Evolutionary conservation across 2,113 vertebrate genomes (phyloP), one percentile per base, ranked within the genome.

Genomic region (Lepidothrix coronata): DNA sequence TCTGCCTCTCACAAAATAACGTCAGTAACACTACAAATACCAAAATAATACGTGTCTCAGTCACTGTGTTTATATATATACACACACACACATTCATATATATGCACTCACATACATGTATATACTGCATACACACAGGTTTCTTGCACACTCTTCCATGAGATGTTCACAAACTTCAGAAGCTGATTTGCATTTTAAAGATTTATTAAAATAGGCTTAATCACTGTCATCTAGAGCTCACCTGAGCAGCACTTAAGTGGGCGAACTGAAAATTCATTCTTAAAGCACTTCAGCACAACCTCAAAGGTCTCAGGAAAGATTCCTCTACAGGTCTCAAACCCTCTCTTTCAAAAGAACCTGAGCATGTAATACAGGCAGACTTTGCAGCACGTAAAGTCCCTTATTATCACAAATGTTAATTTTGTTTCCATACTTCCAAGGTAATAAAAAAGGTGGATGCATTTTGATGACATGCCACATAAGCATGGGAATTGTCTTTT

Each of bases 181-280:
- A 89, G 17, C 21, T 39, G 46, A 79, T 79, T 82, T 83, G 7
- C n/a, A 58, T 61, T 85, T 88, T 68, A 55, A 85, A 59, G 46
- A 71, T 66, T 58, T 55, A 66, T 80, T 85, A 77, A 67, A 95
- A 79, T 7, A 61, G 58, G 31, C 25, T 81, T 82, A 89, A 93
- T 91, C 71, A 76, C 37, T 43, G 35, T 63, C 46, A 89, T 88
- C 58, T 59, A 57, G 62, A 88, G 51, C 63, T 91, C 67, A 44
- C 55, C 87, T 66, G 46, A 92, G 46, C 23, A 73, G 48, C 83
- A 80, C 51, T 72, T 81, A 51, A 52, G 68, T 3, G 78, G 43
- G 63, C 31, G 51, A 75, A 67, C 3, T 65, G 62, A 73, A 72
- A 93, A 82, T 33, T 63, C 48, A 89, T 67, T 65, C 18, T 67